phyloP scores from a whole-genome alignment of 30 jellyfish, hydroid and myxozoan genomes.

The Mastigias papua region DNA sequence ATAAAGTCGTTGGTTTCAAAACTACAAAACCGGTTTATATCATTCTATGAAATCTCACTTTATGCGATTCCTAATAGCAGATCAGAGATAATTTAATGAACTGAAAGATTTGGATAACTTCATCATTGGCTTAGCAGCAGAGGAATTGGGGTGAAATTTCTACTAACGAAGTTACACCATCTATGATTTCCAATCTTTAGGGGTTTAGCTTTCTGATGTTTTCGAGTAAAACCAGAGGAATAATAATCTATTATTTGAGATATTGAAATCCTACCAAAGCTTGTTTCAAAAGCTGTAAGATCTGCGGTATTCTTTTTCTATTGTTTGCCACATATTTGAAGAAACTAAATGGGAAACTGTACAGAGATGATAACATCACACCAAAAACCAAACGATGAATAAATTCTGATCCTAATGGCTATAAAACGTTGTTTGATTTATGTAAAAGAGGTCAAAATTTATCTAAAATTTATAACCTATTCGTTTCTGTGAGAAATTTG shows the following conservation, averaged over 20 bases:
- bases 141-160: constrained; percentile 6
- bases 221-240: neutral
- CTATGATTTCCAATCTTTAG: neutral
- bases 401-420: too few species aligned
- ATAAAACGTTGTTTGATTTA: too few species aligned
- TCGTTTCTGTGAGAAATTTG: too few species aligned
- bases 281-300: neutral
- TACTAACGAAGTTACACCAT: constrained; percentile 9
- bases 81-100: constrained; percentile 2
- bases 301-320: constrained; percentile 1
- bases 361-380: neutral
- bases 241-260: neutral
- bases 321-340: neutral
- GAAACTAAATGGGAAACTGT: neutral
- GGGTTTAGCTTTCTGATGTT: neutral
- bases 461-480: too few species aligned
- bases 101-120: neutral
- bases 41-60: neutral
- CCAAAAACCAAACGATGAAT: neutral
- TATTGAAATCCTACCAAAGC: neutral
- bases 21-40: neutral
- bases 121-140: neutral
- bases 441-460: too few species aligned
- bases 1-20: neutral
- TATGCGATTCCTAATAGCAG: neutral